Evolutionary conservation across 2,113 vertebrate species (phyloP), one percentile per base, ranked within the genome.

Genomic region (Poeciliopsis prolifica): DNA sequence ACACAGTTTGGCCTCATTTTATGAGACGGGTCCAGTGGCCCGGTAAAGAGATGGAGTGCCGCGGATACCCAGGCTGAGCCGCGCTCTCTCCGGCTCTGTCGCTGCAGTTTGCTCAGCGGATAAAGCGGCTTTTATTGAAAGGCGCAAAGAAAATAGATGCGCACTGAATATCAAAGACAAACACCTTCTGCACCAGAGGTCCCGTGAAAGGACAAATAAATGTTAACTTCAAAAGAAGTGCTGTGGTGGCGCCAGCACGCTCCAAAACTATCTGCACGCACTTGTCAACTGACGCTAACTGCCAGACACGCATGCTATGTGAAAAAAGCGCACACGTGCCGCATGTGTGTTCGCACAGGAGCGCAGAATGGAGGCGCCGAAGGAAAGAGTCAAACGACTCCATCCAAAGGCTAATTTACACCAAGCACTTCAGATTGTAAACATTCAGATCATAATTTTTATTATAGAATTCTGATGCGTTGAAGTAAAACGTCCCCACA

Each of bases 11-110:
- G 83, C 74, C 83, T 88, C 72, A 74, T 88, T 86, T 92, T 86
- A 90, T 89, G 85, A 92, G 77, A 72, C 70, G 80, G 87, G 84
- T 89, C 90, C 89, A 79, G 89, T 79, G 91, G 89, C 84, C 82
- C 86, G 74, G 86, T 71, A 80, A 91, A 89, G 81, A 74, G 72
- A 73, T 60, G 82, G 77, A 64, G 77, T 80, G 77, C 80, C 79
- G 68, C 79, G 79, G 79, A 82, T 86, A 77, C 78, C 66, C 68
- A 24, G 30, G 79, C 17, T 79, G 85, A 85, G 85, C 84, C 13
- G 68, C 72, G 1, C 33, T 66, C 75, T 68, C 72, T 5, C 79
- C 62, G 63, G 30, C 65, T 75, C 74, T 64, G 76, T 48, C 77
- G 62, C 73, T 66, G 71, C 81, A 88, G 87, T 90, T 92, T 88